These are phyloP conservation scores for Lucilia cuprina DNA, from an alignment of 1,140 invertebrate species.

Conservation along the genomic window DNA sequence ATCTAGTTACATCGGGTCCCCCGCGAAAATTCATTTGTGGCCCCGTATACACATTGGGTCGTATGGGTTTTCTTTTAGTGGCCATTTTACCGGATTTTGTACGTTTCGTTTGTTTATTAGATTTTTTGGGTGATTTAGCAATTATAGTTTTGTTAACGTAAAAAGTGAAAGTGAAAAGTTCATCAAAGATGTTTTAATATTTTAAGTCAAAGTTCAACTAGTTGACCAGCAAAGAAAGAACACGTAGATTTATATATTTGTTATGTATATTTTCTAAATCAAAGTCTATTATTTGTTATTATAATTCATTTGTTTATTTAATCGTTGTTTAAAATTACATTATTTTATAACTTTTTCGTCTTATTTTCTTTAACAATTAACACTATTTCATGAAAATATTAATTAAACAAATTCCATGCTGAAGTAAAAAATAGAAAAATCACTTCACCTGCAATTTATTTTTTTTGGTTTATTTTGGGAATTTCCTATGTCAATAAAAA, in stretches of 20 bases:
- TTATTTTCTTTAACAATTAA: neutral
- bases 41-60: conserved; percentile 42
- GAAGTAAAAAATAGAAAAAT: conserved; percentile 34
- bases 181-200: conserved; percentile 2
- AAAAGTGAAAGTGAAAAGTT: conserved; percentile 30
- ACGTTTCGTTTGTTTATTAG: neutral
- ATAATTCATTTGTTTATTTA: neutral
- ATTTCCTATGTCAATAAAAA: neutral
- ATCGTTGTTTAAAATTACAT: neutral
- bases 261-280: neutral
- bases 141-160: neutral
- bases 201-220: conserved; percentile 40
- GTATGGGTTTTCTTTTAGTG: conserved; percentile 55
- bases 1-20: conserved; percentile 51
- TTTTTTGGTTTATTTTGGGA: conserved; percentile 36
- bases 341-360: neutral
- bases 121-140: neutral
- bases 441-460: conserved; percentile 36
- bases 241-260: neutral
- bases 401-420: neutral
- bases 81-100: conserved; percentile 46
- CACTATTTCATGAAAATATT: neutral
- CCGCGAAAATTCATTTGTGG: conserved; percentile 60
- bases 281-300: neutral
- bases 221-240: neutral